phyloP scores from a whole-genome alignment of 2,797 vertebrate species.

The Yasuhikotakia modesta region DNA sequence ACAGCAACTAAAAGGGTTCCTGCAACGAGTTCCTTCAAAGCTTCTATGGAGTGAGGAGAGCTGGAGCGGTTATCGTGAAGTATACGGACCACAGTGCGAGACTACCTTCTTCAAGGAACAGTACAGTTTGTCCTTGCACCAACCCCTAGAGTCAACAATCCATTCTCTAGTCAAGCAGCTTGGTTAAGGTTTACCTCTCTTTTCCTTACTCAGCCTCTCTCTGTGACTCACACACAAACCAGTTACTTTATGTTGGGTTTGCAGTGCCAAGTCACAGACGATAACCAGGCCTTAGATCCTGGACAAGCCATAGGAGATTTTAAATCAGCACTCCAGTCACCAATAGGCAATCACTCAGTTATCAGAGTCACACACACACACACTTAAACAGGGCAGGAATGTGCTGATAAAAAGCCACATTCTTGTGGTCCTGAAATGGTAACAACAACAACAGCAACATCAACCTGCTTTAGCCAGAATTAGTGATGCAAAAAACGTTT shows the following conservation, averaged over 20 bases:
- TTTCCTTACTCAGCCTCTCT: neutral
- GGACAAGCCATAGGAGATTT: constrained; percentile 56
- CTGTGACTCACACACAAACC: constrained; percentile 3
- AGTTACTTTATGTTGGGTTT: constrained; percentile 44
- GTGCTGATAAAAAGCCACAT: constrained; percentile 75
- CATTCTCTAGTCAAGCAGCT: neutral
- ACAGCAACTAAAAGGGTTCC: too few species aligned
- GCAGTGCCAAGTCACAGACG: constrained; percentile 58
- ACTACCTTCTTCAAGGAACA: constrained; percentile 5
- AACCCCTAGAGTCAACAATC: constrained; percentile 14
- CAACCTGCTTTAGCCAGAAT: too few species aligned
- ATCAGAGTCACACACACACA: constrained; percentile 64
- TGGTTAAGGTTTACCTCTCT: neutral
- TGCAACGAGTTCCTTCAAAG: too few species aligned
- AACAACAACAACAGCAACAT: too few species aligned
- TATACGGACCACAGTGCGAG: neutral
- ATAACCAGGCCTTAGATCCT: constrained; percentile 65
- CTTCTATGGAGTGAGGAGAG: neutral
- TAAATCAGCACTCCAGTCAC: constrained; percentile 58
- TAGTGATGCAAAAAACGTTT: constrained; percentile 26
- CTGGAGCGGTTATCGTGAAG: neutral
- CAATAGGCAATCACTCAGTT: constrained; percentile 67
- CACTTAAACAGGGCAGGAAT: constrained; percentile 70
- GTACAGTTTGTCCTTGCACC: constrained; percentile 8
- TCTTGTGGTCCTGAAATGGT: too few species aligned